phyloP scores from a whole-genome alignment of 53 echinoderm and acorn worm species.

The Apostichopus leukothele region DNA sequence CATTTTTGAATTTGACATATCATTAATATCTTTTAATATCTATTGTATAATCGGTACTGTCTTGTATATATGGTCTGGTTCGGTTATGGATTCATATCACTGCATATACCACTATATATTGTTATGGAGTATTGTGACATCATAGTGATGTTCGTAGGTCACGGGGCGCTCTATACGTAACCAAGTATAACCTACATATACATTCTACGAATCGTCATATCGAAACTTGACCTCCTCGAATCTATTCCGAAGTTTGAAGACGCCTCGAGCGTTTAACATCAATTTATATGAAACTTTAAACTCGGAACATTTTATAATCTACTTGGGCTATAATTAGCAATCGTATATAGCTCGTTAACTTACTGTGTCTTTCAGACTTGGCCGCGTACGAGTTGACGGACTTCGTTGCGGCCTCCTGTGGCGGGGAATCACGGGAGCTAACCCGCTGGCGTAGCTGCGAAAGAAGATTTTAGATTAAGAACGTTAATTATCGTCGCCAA shows the following conservation, averaged over 20 bases:
- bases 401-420: constrained; percentile 32
- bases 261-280: background rate
- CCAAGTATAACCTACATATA: too few relatives aligned
- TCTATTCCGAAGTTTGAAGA: background rate
- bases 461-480: constrained; percentile 16
- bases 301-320: background rate
- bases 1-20: too few relatives aligned
- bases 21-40: too few relatives aligned
- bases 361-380: constrained; percentile 65
- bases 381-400: constrained; percentile 52
- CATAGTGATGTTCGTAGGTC: too few relatives aligned
- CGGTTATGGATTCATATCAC: too few relatives aligned
- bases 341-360: constrained; percentile 32
- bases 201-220: too few relatives aligned
- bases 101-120: too few relatives aligned
- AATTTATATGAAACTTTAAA: background rate
- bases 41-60: too few relatives aligned
- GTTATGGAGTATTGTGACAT: too few relatives aligned
- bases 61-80: too few relatives aligned
- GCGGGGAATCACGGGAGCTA: constrained; percentile 40
- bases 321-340: constrained; percentile 1
- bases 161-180: too few relatives aligned
- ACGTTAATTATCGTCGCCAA: background rate
- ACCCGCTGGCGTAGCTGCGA: constrained; percentile 43
- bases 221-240: too few relatives aligned